Conservation (phyloP, 2,888 invertebrate species). For the Lypha dubia region DNA sequence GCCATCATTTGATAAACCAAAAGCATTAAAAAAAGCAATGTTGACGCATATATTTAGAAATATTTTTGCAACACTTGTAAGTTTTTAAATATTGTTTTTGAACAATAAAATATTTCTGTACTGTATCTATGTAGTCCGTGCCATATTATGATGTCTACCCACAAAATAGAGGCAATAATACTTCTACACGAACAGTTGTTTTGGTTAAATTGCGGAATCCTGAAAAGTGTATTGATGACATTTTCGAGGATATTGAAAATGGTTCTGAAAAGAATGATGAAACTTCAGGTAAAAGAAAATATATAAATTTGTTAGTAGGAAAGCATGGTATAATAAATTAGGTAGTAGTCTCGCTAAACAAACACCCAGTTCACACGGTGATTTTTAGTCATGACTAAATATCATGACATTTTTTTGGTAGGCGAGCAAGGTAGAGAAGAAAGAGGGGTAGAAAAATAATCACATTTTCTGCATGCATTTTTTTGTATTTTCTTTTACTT, state of each 20-base stretch:
- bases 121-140: conserved; percentile 49
- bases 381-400: too few species aligned
- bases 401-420: too few species aligned
- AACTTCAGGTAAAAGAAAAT: conserved; percentile 63
- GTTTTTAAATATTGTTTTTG: conserved; percentile 70
- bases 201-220: conserved; percentile 86
- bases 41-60: conserved; percentile 84
- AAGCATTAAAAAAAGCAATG: conserved; percentile 77
- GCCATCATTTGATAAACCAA: conserved; percentile 64
- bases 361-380: too few species aligned
- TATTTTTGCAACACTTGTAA: conserved; percentile 85
- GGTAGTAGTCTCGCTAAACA: too few species aligned
- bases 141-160: conserved; percentile 67
- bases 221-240: conserved; percentile 83
- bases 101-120: not conserved
- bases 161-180: conserved; percentile 53
- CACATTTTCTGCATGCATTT: too few species aligned
- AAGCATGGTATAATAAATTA: too few species aligned
- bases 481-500: too few species aligned
- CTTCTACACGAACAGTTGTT: conserved; percentile 83
- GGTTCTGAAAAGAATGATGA: conserved; percentile 83
- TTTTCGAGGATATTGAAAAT: conserved; percentile 84
- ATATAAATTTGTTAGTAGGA: too few species aligned
- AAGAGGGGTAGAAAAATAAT: too few species aligned
- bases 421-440: too few species aligned